Base-by-base conservation (phyloP, 2,797 vertebrate species). In the Pipistrellus nathusii region DNA sequence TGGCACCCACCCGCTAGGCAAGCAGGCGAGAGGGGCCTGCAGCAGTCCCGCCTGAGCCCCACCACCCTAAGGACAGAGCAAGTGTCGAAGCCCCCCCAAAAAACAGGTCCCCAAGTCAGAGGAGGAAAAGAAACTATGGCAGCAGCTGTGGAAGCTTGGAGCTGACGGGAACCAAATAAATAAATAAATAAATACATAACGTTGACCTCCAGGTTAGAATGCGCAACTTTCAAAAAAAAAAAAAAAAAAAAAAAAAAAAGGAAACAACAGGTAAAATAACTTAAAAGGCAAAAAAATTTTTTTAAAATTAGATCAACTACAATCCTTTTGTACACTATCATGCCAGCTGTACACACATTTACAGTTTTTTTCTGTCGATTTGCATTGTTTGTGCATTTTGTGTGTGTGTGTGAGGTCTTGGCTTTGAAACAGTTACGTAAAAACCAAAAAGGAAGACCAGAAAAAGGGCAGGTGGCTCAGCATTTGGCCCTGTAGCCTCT, bases 371-470 rank as follows among this genome's bases (percentile, higher is more conserved):
- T 96, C 97, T 97, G 97, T 98, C 94, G 94, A 95, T 97, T 99
- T 99, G 99, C 99, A 99, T 99, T 99, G 99, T 97, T 98, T 98
- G 99, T 99, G 99, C 99, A 97, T 98, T 98, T 25, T 9, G 96
- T 84, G 88, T 88, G 94, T 89, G 94, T 84, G 88, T 88, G 92
- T 89, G 94, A 97, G 96, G 97, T 97, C 96, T 96, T 96, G 95
- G 96, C 96, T 97, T 96, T 76, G 94, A 97, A 97, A 98, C 96
- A 94, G 96, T 97, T 97, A 98, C 96, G 97, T 97, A 97, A 97
- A 97, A 98, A 97, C 90, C 93, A 97, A 94, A 97, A 80, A 95
- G 97, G 97, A 97, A 97, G 95, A 95, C 96, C 89, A 81, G 95
- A 88, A 92, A 75, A 84, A 46, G 92, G 95, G 95, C 83, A 94